Base-by-base conservation (phyloP, 2,113 vertebrate species). In the Sander lucioperca region DNA sequence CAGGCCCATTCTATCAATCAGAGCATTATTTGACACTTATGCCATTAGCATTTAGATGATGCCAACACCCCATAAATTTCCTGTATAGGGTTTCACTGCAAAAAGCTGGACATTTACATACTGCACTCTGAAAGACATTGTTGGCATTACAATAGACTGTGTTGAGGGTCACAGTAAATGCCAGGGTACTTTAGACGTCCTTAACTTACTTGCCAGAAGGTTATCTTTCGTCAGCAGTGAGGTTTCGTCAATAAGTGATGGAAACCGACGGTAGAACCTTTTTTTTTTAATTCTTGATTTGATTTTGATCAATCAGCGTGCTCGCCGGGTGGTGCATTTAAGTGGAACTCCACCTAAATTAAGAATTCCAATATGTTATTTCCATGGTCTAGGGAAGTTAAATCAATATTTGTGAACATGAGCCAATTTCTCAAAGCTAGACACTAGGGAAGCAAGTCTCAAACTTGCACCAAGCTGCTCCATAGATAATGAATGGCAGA, bases 1-100 rank as follows among this genome's bases (percentile, higher is more conserved):
- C 89, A 91, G 82, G 62, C 72, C 84, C 58, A 71, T 92, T 92
- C 89, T 84, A 88, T 84, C 89, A 92, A 78, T 87, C 89, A 89
- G 53, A 80, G 74, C 69, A 56, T 70, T 81, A 77, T 84, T 61
- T 76, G 79, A 86, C 83, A 70, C 65, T 58, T 80, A 23, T 43
- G 72, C 64, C 68, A 72, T 77, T 82, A 70, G 59, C 77, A 85
- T 87, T 81, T 78, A 71, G 54, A 80, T 21, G 58, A 51, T 51
- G 81, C 73, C 62, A 68, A 75, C 57, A 53, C 54, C 47, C 33
- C 15, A 5, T n/a, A 63, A 5, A 64, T 54, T 67, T 53, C 25
- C 12, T 15, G 30, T 36, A 61, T 68, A 21, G 8, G 57, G n/a
- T 58, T 77, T 11, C 11, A 30, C 27, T 57, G 43, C 68, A 68